Evolutionary conservation across 2,113 vertebrate genomes (phyloP).

Genomic region (Sorex fumeus): DNA sequence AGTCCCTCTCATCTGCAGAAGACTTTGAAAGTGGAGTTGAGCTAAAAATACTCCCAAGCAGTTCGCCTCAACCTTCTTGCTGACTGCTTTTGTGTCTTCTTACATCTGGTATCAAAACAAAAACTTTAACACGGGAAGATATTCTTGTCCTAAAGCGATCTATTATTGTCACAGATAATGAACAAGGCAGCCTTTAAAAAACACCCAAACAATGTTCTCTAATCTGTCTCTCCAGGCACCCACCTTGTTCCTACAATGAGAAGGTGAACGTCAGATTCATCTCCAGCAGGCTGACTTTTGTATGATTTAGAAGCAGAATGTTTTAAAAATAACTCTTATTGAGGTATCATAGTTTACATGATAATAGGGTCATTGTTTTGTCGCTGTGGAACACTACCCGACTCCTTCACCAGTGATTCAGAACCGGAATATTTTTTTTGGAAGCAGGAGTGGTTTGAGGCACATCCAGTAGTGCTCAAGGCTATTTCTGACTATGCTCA

Average conservation of each 20-base stretch:
- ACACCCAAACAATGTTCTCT: conserved; percentile 18
- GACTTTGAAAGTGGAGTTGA: conserved; percentile 70
- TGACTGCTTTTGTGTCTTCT: conserved; percentile 69
- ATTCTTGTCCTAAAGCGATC: conserved; percentile 63
- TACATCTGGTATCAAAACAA: conserved; percentile 73
- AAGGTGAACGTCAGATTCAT: conserved; percentile 24
- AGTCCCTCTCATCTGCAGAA: conserved; percentile 42
- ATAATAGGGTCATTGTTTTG: no score
- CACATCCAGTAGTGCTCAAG: no score
- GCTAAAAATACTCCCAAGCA: conserved; percentile 78
- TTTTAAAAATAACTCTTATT: not conserved
- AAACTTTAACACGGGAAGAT: conserved; percentile 67
- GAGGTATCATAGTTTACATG: no score
- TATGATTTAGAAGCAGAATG: conserved; percentile 52
- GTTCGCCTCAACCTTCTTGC: conserved; percentile 54
- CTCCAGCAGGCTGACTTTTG: not conserved
- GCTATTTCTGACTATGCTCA: no score
- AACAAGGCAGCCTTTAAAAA: conserved; percentile 65
- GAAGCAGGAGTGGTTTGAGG: no score
- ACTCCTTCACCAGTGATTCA: no score
- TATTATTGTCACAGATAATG: conserved; percentile 71
- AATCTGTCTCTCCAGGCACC: conserved; percentile 11
- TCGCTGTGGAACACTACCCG: no score
- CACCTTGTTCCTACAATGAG: conserved; percentile 23
- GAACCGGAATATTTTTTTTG: no score